Conservation (phyloP, 2,113 vertebrate species). For the Ctenodactylus gundi region DNA sequence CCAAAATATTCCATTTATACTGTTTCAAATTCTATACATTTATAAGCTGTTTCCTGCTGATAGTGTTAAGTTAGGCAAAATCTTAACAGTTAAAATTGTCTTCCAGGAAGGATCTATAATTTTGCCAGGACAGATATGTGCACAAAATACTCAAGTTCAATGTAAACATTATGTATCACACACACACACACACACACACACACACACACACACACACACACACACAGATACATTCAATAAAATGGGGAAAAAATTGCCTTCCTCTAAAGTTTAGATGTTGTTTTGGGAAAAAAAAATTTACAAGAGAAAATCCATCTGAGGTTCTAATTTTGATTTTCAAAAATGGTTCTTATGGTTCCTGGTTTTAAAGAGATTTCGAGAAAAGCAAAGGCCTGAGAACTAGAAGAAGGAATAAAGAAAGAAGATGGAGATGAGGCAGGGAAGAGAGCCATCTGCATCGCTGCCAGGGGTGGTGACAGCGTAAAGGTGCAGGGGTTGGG, state of each 20-base stretch:
- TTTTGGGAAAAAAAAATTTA: slow-evolving; percentile 15
- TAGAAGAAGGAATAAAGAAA: not conserved
- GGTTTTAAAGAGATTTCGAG: not conserved
- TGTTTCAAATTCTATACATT: slow-evolving; percentile 11
- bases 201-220: too few species aligned
- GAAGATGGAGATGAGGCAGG: not conserved
- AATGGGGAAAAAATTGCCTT: slow-evolving; percentile 35
- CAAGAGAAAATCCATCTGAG: slow-evolving; percentile 48
- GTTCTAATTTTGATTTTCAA: slow-evolving; percentile 41
- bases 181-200: too few species aligned
- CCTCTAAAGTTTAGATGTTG: not conserved
- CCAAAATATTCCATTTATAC: slow-evolving; percentile 36
- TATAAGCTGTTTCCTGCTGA: slow-evolving; percentile 45
- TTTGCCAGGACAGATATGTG: too few species aligned
- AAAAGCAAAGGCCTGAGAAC: not conserved
- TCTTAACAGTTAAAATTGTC: not conserved
- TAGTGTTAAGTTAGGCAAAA: slow-evolving; percentile 30
- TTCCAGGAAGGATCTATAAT: too few species aligned
- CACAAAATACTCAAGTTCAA: too few species aligned
- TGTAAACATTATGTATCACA: too few species aligned
- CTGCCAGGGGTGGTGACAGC: not conserved
- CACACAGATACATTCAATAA: too few species aligned
- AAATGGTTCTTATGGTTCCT: not conserved
- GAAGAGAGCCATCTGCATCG: not conserved
- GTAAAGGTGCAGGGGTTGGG: not conserved